A percentile compares a stretch with the other conserved stretches of the same genome.
phyloP scores from a whole-genome alignment of 1,140 invertebrate genomes.

The Drosophila kohkoa region DNA sequence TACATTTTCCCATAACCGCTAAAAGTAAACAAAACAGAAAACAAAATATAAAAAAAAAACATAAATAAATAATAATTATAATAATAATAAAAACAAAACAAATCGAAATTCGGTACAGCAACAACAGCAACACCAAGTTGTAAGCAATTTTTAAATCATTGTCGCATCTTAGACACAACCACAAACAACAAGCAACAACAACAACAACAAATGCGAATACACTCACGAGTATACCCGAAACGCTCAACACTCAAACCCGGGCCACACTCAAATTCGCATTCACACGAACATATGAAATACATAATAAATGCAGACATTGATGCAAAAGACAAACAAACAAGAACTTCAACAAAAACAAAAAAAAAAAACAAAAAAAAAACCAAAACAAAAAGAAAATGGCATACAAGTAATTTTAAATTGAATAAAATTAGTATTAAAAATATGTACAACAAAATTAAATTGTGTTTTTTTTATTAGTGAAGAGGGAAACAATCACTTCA shows the following conservation, averaged over 20 bases:
- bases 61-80: slow-evolving; percentile 47
- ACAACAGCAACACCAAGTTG: slow-evolving; percentile 54
- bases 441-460: slow-evolving; percentile 71
- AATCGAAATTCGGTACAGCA: slow-evolving; percentile 30
- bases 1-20: slow-evolving; percentile 78
- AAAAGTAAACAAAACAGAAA: slow-evolving; percentile 47
- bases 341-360: slow-evolving; percentile 41
- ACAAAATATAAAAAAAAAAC: slow-evolving; percentile 45
- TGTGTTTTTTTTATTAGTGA: slow-evolving; percentile 29
- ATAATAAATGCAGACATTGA: slow-evolving; percentile 50
- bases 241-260: slow-evolving; percentile 14
- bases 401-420: slow-evolving; percentile 84
- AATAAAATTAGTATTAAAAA: slow-evolving; percentile 83
- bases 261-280: slow-evolving; percentile 18
- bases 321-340: slow-evolving; percentile 27
- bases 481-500: not conserved
- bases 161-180: slow-evolving; percentile 67
- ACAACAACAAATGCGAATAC: slow-evolving; percentile 39
- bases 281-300: slow-evolving; percentile 49
- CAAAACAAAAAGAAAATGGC: slow-evolving; percentile 51
- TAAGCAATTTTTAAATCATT: slow-evolving; percentile 77
- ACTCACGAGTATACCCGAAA: slow-evolving; percentile 15
- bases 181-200: slow-evolving; percentile 25
- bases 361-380: not conserved
- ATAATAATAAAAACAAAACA: slow-evolving; percentile 45